These are phyloP conservation scores for Numenius phaeopus DNA, from an alignment of 2,797 vertebrate species.

Conservation along the genomic window DNA sequence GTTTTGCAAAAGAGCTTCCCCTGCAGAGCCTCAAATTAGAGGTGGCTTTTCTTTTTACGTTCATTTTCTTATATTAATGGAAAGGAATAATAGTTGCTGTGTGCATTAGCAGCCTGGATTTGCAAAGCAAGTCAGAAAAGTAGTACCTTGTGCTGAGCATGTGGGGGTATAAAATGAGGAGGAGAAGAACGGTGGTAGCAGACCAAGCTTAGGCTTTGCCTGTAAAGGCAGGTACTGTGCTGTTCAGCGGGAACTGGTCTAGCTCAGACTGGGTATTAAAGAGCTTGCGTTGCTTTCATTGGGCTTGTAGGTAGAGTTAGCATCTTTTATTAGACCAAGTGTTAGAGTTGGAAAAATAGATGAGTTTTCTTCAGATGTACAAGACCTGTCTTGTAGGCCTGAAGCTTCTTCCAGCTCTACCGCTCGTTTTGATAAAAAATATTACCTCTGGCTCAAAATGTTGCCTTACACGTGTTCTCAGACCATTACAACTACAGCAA, in stretches of 20 bases:
- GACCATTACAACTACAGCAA: not conserved
- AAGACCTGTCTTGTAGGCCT: not conserved
- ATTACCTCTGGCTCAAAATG: not conserved
- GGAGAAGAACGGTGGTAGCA: not conserved
- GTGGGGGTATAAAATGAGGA: not conserved
- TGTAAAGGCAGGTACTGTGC: not conserved
- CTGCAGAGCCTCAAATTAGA: not conserved
- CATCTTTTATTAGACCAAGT: not conserved
- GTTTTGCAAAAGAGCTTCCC: not conserved
- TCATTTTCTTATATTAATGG: not conserved
- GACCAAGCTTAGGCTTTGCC: not conserved
- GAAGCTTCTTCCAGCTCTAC: not conserved
- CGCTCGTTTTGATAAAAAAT: not conserved
- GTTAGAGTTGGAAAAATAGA: not conserved
- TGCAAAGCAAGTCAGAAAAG: not conserved
- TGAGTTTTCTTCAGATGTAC: not conserved
- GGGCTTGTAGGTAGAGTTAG: not conserved
- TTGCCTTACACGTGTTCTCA: not conserved
- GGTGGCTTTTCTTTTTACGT: accelerated
- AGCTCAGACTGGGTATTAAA: not conserved
- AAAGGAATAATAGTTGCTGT: not conserved
- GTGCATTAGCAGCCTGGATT: not conserved
- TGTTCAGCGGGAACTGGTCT: not conserved
- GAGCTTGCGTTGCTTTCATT: not conserved
- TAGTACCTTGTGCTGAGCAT: not conserved